Conservation (phyloP, 2,888 invertebrate species). For the Hipparchia sbordonii region DNA sequence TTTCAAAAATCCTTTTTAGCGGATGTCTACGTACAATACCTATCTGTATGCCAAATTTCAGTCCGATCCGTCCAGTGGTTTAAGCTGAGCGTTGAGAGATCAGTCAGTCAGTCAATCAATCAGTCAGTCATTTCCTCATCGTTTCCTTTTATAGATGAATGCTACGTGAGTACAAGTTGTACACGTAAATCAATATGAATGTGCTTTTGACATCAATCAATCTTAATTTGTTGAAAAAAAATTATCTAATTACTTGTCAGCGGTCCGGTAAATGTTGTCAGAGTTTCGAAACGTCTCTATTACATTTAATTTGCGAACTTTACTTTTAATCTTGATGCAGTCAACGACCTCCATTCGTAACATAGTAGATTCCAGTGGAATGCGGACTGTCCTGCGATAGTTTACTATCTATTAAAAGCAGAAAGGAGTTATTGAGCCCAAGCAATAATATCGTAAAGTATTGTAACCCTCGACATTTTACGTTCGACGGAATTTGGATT, state of each 20-base stretch:
- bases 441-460: no score
- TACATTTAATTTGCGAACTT: constrained; percentile 40
- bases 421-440: neutral
- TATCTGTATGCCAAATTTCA: no score
- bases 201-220: constrained; percentile 1
- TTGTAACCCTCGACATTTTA: neutral
- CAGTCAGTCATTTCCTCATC: no score
- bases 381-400: constrained; percentile 45
- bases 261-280: constrained; percentile 6
- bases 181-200: constrained; percentile 40
- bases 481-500: neutral
- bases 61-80: no score
- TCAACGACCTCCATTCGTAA: constrained; percentile 56
- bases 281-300: constrained; percentile 17
- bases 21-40: no score
- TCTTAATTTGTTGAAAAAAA: constrained; percentile 16
- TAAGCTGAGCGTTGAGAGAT: no score
- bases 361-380: constrained; percentile 50
- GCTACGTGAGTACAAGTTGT: no score
- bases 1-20: no score
- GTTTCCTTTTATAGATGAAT: no score
- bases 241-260: constrained; percentile 15
- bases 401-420: neutral
- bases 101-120: no score
- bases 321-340: constrained; percentile 59